These are phyloP conservation scores for Nerophis ophidion DNA, from an alignment of 2,113 vertebrate species.

Conservation along the genomic window DNA sequence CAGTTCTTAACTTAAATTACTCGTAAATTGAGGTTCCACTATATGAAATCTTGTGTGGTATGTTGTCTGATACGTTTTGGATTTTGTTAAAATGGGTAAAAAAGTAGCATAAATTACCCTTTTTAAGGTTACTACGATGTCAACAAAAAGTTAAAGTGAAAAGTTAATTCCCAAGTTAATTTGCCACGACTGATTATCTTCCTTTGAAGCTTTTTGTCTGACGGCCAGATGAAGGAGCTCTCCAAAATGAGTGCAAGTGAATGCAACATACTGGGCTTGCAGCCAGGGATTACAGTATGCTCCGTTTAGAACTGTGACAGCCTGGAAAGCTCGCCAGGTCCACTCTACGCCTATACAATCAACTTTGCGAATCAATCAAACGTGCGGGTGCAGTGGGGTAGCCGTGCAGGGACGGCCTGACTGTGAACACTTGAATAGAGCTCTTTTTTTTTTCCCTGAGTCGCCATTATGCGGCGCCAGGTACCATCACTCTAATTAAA, in stretches of 20 bases:
- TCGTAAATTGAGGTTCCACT: no score
- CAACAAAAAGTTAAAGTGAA: not conserved
- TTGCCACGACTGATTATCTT: slow-evolving; percentile 25
- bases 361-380: slow-evolving; percentile 70
- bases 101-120: not conserved
- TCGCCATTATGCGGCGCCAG: slow-evolving; percentile 63
- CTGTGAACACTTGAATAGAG: slow-evolving; percentile 43
- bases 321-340: slow-evolving; percentile 48
- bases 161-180: slow-evolving; percentile 17
- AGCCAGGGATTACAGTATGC: slow-evolving; percentile 45
- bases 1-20: no score
- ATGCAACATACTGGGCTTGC: slow-evolving; percentile 36
- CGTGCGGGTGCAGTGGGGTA: slow-evolving; percentile 27
- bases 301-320: slow-evolving; percentile 54
- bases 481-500: slow-evolving; percentile 38
- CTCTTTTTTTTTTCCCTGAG: slow-evolving; percentile 23
- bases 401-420: slow-evolving; percentile 28
- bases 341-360: slow-evolving; percentile 56
- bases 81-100: not conserved
- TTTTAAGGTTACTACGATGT: not conserved
- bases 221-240: slow-evolving; percentile 31
- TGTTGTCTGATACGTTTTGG: no score
- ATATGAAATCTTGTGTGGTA: no score
- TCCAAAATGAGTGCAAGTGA: slow-evolving; percentile 48
- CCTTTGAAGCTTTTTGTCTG: slow-evolving; percentile 26